Evolutionary conservation across 2,113 vertebrate genomes (phyloP), one percentile per base, ranked within the genome.

Genomic region (Alosa alosa): DNA sequence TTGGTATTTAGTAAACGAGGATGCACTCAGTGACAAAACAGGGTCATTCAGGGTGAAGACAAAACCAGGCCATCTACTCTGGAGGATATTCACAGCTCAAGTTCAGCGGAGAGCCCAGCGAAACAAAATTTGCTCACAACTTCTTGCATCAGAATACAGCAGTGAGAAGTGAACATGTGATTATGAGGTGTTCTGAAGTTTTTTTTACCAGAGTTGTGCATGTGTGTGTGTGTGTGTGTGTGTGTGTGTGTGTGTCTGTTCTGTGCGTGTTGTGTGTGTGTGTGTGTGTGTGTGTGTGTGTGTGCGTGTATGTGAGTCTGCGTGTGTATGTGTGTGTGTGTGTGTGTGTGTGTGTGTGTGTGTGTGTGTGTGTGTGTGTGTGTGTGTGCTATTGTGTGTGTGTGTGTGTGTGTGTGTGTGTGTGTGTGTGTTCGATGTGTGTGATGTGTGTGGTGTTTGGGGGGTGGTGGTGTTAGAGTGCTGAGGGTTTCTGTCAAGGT

Each of bases 11-110:
- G 81, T 88, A 88, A 83, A 81, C 50, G 81, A 78, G 81, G 83
- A 86, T 64, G 84, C 83, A 75, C 45, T 64, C n/a, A 9, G 52
- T 82, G 82, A 31, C 81, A 52, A 82, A 81, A 55, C 89, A 90
- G 89, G 92, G 93, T 93, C 90, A 92, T 22, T 8, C 82, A 68
- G 90, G 91, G 90, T 93, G 90, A 91, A 75, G n/a, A 84, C 36
- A 44, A 81, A 60, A 88, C 89, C 88, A 50, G 45, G 81, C 87
- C 82, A 39, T 83, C 22, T 75, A 81, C 31, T 11, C 20, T 81
- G 57, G 45, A 72, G n/a, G 9, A 55, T 82, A 39, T 50, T 31
- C 55, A 39, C 50, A 84, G 22, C 20, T 60, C 18, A 60, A 60
- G 55, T 60, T 60, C 17, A 55, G 52, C 52, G 13, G 52, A 49